Base-by-base conservation (phyloP, 2,888 invertebrate species). In the Liodrosophila aerea region DNA sequence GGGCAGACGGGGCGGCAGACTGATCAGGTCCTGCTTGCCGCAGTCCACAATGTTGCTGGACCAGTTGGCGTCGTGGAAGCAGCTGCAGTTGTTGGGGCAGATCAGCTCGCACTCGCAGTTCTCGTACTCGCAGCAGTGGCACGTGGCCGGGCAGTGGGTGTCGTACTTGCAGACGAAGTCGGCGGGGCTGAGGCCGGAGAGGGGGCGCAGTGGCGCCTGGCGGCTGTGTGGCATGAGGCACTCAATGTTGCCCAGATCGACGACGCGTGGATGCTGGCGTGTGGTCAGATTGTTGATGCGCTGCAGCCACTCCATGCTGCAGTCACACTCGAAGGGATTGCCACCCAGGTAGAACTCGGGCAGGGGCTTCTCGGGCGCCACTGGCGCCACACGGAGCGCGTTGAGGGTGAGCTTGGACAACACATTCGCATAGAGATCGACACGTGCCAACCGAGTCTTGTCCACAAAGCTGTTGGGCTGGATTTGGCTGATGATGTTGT, bases 81-180 rank as follows among this genome's bases (percentile, higher is more conserved):
- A 98, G 76, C 95, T 94, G 91, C 98, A 98, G 86, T 96, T 96
- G 82, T 94, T 93, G 29, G 98, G 98, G 88, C 98, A 98, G 68
- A 96, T 97, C 95, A 97, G 97, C 91, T 98, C 97, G 91, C 98
- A 98, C 90, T 98, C 98, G 90, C 98, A 98, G 64, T 96, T 96
- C 88, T 97, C 97, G 89, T 96, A 98, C 89, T 97, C 97, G 91
- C 98, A 98, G 91, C 98, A 98, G 89, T 97, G 96, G 90, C 98
- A 98, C 46, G 96, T 92, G 34, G 97, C 95, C 90, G 97, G 97
- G 91, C 98, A 98, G 91, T 97, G 97, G 50, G 95, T 94, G 88
- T 96, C 95, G 91, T 98, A 98, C 85, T 94, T 94, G 91, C 97
- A 98, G 81, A 98, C 92, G 91, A 97, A 97, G 90, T 97, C 96